Percentiles rank a stretch among this genome's conserved stretches.
phyloP scores from a whole-genome alignment of 2,888 invertebrate species.

The Lissocephala sabroskyi region DNA sequence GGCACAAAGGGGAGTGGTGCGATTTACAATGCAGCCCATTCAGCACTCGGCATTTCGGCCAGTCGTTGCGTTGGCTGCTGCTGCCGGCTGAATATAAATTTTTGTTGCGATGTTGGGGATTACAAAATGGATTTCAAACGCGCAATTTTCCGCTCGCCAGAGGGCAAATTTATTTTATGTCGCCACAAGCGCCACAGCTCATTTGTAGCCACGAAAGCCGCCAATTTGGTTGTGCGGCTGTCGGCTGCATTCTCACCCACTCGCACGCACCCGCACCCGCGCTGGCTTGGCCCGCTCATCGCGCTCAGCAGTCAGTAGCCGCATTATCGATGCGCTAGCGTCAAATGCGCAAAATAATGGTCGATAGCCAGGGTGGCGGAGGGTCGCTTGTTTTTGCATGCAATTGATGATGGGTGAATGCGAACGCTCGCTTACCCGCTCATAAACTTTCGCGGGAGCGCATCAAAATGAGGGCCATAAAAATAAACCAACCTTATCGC shows the following conservation, averaged over 20 bases:
- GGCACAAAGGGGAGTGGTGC: too few relatives aligned
- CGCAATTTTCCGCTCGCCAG: slow-evolving; percentile 28
- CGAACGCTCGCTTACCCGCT: too few relatives aligned
- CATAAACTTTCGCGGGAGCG: slow-evolving; percentile 20
- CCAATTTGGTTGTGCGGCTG: slow-evolving; percentile 44
- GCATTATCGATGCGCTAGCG: slow-evolving; percentile 29
- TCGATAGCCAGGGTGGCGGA: slow-evolving; percentile 3
- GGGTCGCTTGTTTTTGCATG: slow-evolving; percentile 19
- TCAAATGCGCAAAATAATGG: slow-evolving; percentile 3
- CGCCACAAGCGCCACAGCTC: slow-evolving; percentile 39
- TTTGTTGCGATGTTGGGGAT: too few relatives aligned
- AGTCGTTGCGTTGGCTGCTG: too few relatives aligned
- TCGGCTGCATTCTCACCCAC: slow-evolving; percentile 8
- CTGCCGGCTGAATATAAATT: too few relatives aligned
- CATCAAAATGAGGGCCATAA: slow-evolving; percentile 39
- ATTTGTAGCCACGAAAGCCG: slow-evolving; percentile 56
- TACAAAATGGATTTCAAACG: not conserved
- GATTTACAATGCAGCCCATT: too few relatives aligned
- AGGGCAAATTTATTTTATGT: slow-evolving; percentile 47
- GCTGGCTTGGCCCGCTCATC: not conserved
- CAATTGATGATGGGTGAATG: slow-evolving; percentile 8
- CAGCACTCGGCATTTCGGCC: too few relatives aligned
- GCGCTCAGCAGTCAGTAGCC: not conserved
- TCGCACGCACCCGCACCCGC: not conserved
- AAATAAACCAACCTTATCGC: slow-evolving; percentile 52